Evolutionary conservation across 1,140 invertebrate genomes (phyloP), one percentile per base, ranked within the genome.

Genomic region (Plutomurus gul): DNA sequence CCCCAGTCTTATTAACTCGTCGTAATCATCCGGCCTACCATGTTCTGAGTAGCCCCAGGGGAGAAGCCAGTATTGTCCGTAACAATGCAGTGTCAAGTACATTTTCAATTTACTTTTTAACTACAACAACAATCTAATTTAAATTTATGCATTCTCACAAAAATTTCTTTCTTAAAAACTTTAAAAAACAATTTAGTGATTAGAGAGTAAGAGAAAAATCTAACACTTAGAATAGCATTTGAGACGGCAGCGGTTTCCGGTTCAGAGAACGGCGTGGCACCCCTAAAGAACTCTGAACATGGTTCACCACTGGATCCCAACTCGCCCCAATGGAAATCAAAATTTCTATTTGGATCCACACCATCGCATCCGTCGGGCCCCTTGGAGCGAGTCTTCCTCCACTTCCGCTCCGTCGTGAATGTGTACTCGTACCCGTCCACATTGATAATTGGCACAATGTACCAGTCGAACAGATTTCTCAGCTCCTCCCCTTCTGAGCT

Each of bases 201-300:
- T n/a, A n/a, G n/a, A n/a, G n/a, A n/a, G n/a, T n/a, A n/a, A 81
- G 85, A 88, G 40, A n/a, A n/a, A 43, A n/a, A 87, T 86, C 85
- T 82, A 71, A 77, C 25, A 3, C 36, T 18, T 22, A 18, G 22
- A 30, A 70, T 40, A 4, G 5, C 20, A 84, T 92, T 91, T 7
- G 90, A 87, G 40, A 93, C 88, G 1, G 94, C 93, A 84, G 88
- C 89, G 4, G 94, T 94, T 87, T 99, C 97, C 0, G 93, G 93
- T 88, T 99, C 97, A 0, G 96, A 97, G 86, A 98, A 98, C 0
- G 96, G 90, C 6, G 88, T 86, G 0, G 90, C 88, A n/a, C 97
- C 97, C 11, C 92, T 91, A 86, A 93, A 99, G 2, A 92, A 95
- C 80, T 97, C 94, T 20, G 92, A 91, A 86, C 97, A 99, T 0